Evolutionary conservation across 2,797 vertebrate species (phyloP), one percentile per base, ranked within the genome.

Genomic region (Cuniculus paca): DNA sequence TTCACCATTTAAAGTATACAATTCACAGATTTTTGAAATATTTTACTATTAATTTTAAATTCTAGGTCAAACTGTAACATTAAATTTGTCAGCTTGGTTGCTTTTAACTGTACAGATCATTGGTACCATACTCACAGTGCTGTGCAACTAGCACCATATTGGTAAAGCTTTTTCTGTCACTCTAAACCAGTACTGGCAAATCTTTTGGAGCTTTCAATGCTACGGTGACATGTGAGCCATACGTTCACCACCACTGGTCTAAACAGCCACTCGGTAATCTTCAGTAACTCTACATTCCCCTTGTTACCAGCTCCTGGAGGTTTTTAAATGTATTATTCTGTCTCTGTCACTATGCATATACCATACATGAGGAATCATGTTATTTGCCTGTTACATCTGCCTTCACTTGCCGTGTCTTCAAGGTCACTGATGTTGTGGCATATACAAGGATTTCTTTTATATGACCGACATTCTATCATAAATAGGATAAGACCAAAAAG

Each of bases 31-130:
- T 39, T 75, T 65, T 31, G 14, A 6, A 77, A 54, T 68, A 63
- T 80, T 70, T 85, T 58, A 63, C 48, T 90, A 94, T 48, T 77
- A 86, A 88, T 36, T 96, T 88, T 65, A 92, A 90, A 87, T 58
- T 1, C 60, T 26, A 90, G 48, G 31, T n/a, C 70, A 78, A 70
- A 60, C 48, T 24, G 65, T 52, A 52, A 63, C 56, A 95, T 19
- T 50, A 50, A 45, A 93, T 63, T n/a, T 52, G 16, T 31, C 45
- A 74, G 60, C 80, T 60, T 63, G 77, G 56, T 19, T 13, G 48
- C 17, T 56, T 68, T 45, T 75, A 79, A 87, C n/a, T 52, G 31
- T 54, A 74, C 0, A 74, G 78, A 77, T 89, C 72, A 75, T 12
- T 79, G 48, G 36, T 26, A 74, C 52, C 86, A 78, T 28, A 79